phyloP scores from a whole-genome alignment of 1,140 invertebrate genomes.

The Drosophila aff. region DNA sequence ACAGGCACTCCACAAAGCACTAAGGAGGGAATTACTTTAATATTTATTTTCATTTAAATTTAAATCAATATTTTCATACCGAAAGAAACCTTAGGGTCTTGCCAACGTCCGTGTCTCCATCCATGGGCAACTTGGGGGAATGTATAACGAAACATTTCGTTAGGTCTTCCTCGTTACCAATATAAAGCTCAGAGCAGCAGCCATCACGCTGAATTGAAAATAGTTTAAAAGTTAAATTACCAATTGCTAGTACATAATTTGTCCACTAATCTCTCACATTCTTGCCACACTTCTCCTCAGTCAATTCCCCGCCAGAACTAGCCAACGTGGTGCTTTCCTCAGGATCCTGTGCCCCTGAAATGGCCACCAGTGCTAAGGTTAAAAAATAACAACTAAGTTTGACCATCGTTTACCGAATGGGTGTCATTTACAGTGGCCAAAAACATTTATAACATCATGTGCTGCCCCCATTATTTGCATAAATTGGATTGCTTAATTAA shows the following conservation, averaged over 20 bases:
- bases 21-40: not conserved
- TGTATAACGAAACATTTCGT: constrained; percentile 62
- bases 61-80: constrained; percentile 29
- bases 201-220: constrained; percentile 30
- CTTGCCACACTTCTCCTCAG: constrained; percentile 39
- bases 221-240: not conserved
- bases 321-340: constrained; percentile 10
- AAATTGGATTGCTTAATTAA: constrained; percentile 56
- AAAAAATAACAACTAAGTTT: constrained; percentile 4
- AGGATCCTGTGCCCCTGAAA: constrained; percentile 24
- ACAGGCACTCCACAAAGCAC: constrained; percentile 72
- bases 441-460: constrained; percentile 51
- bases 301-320: constrained; percentile 8
- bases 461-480: not conserved
- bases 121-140: constrained; percentile 42
- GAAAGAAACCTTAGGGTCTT: constrained; percentile 58
- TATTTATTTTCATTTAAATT: not conserved
- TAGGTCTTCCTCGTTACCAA: constrained; percentile 45
- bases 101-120: constrained; percentile 28
- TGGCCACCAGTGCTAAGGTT: constrained; percentile 16
- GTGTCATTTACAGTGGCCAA: not conserved
- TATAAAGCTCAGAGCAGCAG: constrained; percentile 55
- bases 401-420: constrained; percentile 43
- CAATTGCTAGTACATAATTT: not conserved
- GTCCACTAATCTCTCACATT: constrained; percentile 7